These are phyloP conservation scores for Dolichallabes microphthalmus DNA, from an alignment of 2,113 vertebrate species.

Conservation along the genomic window DNA sequence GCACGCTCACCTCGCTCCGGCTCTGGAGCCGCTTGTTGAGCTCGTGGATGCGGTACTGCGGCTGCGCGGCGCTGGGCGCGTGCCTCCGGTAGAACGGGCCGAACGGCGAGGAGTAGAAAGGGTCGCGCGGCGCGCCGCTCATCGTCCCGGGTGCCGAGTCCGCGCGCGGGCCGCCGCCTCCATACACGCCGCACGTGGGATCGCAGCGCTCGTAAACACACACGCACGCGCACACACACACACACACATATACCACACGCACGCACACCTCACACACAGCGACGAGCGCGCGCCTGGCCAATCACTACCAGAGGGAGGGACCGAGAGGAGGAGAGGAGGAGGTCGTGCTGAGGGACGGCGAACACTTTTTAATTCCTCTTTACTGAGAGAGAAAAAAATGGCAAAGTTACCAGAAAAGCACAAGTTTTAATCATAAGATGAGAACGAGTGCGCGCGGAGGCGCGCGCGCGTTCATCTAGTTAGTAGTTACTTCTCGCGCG, in stretches of 20 bases:
- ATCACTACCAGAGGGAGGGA: conserved; percentile 15
- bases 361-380: not conserved
- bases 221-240: conserved; percentile 44
- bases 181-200: conserved; percentile 50
- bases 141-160: conserved; percentile 53
- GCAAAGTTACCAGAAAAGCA: not conserved
- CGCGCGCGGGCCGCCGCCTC: conserved; percentile 43
- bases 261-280: conserved; percentile 38
- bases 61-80: conserved; percentile 96
- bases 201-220: conserved; percentile 49
- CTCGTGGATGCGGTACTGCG: conserved; percentile 98
- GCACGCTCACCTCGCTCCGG: conserved; percentile 88
- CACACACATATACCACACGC: conserved; percentile 26
- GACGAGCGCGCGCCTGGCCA: not conserved
- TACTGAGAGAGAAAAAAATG: not conserved
- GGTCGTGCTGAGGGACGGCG: not conserved
- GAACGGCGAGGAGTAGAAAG: conserved; percentile 46
- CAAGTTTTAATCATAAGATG: not conserved
- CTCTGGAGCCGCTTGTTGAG: conserved; percentile 98
- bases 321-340: not conserved
- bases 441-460: not conserved
- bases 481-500: not conserved
- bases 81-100: conserved; percentile 82
- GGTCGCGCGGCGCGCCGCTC: conserved; percentile 53
- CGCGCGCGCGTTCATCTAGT: not conserved